phyloP scores from a whole-genome alignment of 2,888 invertebrate species.

The Dermolepida albohirtum region DNA sequence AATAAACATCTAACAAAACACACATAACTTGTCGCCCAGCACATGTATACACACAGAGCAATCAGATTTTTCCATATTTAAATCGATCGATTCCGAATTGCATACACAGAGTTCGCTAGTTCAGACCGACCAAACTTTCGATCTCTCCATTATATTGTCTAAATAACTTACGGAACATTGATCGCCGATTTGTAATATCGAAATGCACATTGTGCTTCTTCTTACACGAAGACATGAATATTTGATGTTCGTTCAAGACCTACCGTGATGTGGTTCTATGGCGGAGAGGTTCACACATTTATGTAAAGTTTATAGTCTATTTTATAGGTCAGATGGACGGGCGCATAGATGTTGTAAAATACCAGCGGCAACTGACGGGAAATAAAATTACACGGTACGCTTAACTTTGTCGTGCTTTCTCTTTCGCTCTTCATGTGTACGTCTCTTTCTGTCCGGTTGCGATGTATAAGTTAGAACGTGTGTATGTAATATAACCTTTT shows the following conservation, averaged over 20 bases:
- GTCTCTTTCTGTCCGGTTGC: not conserved
- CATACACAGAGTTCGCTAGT: not conserved
- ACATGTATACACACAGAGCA: no score
- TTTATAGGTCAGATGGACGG: constrained; percentile 47
- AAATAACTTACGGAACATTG: constrained; percentile 50
- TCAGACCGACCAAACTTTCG: not conserved
- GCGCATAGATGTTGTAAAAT: constrained; percentile 44
- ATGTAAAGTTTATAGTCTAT: constrained; percentile 49
- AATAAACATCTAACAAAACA: no score
- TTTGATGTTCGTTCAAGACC: constrained; percentile 49
- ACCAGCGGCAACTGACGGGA: constrained; percentile 34
- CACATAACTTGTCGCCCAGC: no score
- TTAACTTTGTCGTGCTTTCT: constrained; percentile 13
- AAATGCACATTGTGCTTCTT: constrained; percentile 45
- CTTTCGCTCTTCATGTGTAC: constrained; percentile 1
- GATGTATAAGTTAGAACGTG: constrained; percentile 5
- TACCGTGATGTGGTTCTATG: constrained; percentile 44
- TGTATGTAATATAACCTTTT: not conserved
- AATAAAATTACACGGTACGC: constrained; percentile 36
- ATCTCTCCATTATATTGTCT: constrained; percentile 25
- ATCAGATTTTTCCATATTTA: no score
- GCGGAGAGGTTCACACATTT: constrained; percentile 46
- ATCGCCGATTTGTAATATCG: constrained; percentile 47
- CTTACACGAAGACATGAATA: constrained; percentile 48
- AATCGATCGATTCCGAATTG: constrained; percentile 11